phyloP scores from a whole-genome alignment of 1,140 invertebrate species.

The Neodiprion pinetum region DNA sequence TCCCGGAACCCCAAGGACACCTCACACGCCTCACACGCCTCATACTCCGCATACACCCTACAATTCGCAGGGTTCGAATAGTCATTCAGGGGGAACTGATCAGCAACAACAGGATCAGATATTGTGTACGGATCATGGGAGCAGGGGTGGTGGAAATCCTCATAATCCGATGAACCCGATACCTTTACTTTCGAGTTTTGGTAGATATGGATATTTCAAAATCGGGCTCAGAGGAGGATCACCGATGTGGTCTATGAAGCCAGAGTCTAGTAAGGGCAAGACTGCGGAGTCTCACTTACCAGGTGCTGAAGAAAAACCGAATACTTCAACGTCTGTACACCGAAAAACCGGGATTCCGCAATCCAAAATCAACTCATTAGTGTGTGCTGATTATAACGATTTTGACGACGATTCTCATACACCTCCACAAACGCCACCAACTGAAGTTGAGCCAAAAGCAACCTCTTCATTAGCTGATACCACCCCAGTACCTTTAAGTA shows the following conservation, averaged over 20 bases:
- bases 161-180: conserved; percentile 64
- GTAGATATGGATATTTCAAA: conserved; percentile 65
- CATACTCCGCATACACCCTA: conserved; percentile 43
- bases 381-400: conserved; percentile 70
- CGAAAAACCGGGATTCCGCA: conserved; percentile 57
- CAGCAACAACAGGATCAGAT: conserved; percentile 36
- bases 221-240: conserved; percentile 75
- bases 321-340: conserved; percentile 61
- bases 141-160: conserved; percentile 61
- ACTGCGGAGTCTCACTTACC: conserved; percentile 53
- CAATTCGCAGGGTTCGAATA: conserved; percentile 41
- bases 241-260: conserved; percentile 71
- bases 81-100: conserved; percentile 46
- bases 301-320: conserved; percentile 51
- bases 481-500: conserved; percentile 38
- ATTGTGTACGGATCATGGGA: conserved; percentile 41
- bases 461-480: conserved; percentile 42
- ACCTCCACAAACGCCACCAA: conserved; percentile 65
- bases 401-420: conserved; percentile 70
- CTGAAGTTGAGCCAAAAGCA: conserved; percentile 45
- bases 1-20: conserved; percentile 64
- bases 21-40: conserved; percentile 48
- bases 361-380: conserved; percentile 65
- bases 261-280: conserved; percentile 56
- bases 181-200: conserved; percentile 59